Evolutionary conservation across 2,888 invertebrate species (phyloP), one percentile per base, ranked within the genome.

Genomic region (Himalopsyche japonica): DNA sequence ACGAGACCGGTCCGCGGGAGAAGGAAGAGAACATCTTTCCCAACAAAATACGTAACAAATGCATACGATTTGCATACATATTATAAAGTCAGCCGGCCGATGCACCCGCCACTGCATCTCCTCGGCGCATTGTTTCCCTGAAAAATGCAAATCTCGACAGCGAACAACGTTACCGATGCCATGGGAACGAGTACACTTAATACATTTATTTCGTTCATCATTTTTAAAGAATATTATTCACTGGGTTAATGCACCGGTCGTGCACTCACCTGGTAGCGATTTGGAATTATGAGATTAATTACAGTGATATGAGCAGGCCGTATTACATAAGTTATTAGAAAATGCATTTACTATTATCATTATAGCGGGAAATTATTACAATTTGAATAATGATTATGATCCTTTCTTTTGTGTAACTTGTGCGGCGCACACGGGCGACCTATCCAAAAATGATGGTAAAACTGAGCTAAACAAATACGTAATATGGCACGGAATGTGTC

Each of bases 91-190:
- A 43, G 57, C 76, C 47, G 81, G 64, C 37, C 43, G 37, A 76
- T 49, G 80, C 85, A 83, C 76, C 47, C 76, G 64, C 37, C 43
- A 27, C 47, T 49, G 80, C 85, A 83, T 80, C 83, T 85, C 85
- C 85, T 49, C 20, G 57, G 57, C 57, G 81, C 85, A 84, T 84
- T 86, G 86, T 86, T 86, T 86, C 86, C 85, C 83, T 57, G 83
- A 86, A 84, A 86, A 85, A 86, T 85, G 85, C 85, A 83, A 86
- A 86, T 86, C 78, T 84, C 43, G 49, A 64, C 76, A 77, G 78
- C 81, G 77, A 34, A 76, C 80, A 57, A 57, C 78, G 24, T 64
- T 57, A 24, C 57, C 57, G 24, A 57, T 57, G 70, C 70, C 79
- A 79, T 79, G 82, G 84, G 86, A 86, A 84, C 70, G 82, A 70